A percentile compares a stretch with the other conserved stretches of the same genome.
These are phyloP conservation scores for Chloroceryle amazona DNA, from an alignment of 2,797 vertebrate species.

Conservation along the genomic window DNA sequence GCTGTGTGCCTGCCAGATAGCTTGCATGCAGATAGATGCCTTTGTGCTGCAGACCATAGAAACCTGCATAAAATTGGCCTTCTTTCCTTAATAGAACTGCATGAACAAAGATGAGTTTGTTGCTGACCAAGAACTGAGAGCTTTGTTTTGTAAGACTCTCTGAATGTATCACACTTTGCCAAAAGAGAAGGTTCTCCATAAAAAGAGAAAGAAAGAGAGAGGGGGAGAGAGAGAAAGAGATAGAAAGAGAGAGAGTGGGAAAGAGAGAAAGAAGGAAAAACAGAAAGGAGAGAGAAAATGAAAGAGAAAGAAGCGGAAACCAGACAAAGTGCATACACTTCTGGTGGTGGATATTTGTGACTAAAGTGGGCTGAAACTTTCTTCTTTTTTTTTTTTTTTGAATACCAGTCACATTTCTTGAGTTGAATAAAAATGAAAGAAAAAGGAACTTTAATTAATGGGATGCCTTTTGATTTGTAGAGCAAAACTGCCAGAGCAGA, in stretches of 20 bases:
- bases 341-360: conserved; percentile 73
- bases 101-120: conserved; percentile 90
- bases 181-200: conserved; percentile 77
- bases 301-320: conserved; percentile 75
- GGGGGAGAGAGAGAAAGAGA: background rate
- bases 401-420: conserved; percentile 87
- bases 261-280: background rate
- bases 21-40: conserved; percentile 84
- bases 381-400: conserved; percentile 11
- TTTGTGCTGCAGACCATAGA: conserved; percentile 85
- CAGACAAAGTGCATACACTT: conserved; percentile 74
- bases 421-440: conserved; percentile 89
- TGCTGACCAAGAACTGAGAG: conserved; percentile 85
- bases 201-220: conserved; percentile 30
- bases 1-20: conserved; percentile 79
- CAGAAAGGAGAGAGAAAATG: background rate
- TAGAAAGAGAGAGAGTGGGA: too few species aligned
- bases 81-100: conserved; percentile 85
- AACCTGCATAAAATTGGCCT: conserved; percentile 89
- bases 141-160: conserved; percentile 86
- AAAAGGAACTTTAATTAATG: conserved; percentile 88
- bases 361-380: conserved; percentile 73
- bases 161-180: conserved; percentile 83
- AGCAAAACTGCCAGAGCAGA: conserved; percentile 89
- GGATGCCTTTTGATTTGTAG: conserved; percentile 90